Evolutionary conservation across 2,113 vertebrate genomes (phyloP).

Genomic region (Tragelaphus scriptus): DNA sequence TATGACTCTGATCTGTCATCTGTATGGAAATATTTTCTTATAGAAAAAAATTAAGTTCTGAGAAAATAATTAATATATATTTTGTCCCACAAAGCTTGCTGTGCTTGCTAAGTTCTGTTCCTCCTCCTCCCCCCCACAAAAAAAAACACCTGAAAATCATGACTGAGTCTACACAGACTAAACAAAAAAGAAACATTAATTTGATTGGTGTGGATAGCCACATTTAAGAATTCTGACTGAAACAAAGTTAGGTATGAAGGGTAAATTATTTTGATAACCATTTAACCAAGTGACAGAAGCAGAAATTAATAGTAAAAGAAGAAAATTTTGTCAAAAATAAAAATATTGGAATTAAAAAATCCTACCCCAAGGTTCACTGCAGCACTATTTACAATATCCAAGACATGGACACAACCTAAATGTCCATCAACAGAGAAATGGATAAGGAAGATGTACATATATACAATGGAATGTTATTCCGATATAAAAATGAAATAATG

Average conservation of each 20-base stretch:
- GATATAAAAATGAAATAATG: background rate
- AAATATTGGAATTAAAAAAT: background rate
- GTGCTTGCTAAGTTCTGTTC: background rate
- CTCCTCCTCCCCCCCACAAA: accelerated
- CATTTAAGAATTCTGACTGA: background rate
- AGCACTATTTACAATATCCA: background rate
- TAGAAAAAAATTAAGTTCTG: background rate
- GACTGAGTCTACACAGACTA: background rate
- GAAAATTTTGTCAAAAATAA: background rate
- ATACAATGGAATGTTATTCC: background rate
- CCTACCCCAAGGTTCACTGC: background rate
- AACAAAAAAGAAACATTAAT: background rate
- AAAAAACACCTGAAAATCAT: background rate
- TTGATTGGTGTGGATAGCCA: background rate
- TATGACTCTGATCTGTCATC: background rate
- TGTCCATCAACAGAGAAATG: background rate
- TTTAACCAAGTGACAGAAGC: background rate
- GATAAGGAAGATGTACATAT: background rate
- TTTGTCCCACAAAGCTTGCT: background rate
- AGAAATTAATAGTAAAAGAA: background rate
- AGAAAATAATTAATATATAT: slow-evolving; percentile 16
- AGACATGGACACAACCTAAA: background rate
- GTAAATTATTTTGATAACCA: background rate
- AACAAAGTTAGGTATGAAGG: background rate
- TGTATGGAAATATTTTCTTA: slow-evolving; percentile 32